A percentile compares a stretch with the other conserved stretches of the same genome.
Conservation (phyloP, 1,140 invertebrate species). For the Pseudomyrmex concolor region DNA sequence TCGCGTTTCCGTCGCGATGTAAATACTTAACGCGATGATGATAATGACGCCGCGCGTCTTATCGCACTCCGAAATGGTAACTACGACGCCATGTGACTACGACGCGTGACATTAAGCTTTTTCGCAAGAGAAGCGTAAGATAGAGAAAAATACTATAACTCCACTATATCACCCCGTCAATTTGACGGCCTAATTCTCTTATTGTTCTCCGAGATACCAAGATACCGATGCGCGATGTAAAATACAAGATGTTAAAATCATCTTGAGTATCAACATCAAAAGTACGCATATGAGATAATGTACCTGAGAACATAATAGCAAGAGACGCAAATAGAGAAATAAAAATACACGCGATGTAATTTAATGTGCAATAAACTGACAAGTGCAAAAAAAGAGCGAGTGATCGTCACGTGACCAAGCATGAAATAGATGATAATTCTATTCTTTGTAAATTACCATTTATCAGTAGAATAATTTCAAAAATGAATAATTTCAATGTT, state of each 20-base stretch:
- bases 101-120: constrained; percentile 24
- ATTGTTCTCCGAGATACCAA: constrained; percentile 2
- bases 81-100: constrained; percentile 27
- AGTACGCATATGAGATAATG: no score
- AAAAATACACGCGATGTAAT: no score
- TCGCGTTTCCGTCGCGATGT: not conserved
- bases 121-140: not conserved
- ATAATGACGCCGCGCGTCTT: constrained; percentile 21
- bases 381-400: no score
- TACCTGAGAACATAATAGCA: no score
- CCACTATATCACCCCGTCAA: not conserved
- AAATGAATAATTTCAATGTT: no score
- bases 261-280: no score
- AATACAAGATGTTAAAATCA: not conserved
- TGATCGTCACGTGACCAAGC: no score
- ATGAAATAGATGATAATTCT: no score
- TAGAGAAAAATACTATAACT: constrained; percentile 17
- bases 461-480: no score
- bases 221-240: not conserved
- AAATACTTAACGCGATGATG: constrained; percentile 37
- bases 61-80: constrained; percentile 19
- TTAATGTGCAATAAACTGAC: no score
- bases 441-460: no score
- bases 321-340: no score
- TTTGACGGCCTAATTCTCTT: not conserved